Percentiles rank a stretch among this genome's conserved stretches.
Conservation (phyloP, 2,113 vertebrate genomes). For the Syngnathus typhle region DNA sequence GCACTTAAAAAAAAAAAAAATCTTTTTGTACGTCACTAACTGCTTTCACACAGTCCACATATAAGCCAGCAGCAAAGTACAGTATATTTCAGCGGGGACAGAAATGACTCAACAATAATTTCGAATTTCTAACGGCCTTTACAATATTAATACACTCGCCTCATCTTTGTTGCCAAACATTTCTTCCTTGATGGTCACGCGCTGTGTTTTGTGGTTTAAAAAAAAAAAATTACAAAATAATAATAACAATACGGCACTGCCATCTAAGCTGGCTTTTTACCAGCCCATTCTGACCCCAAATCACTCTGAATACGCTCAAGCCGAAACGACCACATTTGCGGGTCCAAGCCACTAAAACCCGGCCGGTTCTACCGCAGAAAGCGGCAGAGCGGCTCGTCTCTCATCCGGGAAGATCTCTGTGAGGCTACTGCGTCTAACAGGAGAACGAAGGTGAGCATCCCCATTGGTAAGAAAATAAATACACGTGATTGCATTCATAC, state of each 20-base stretch:
- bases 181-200: neutral
- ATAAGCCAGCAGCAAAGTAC: neutral
- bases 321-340: neutral
- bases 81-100: too few species aligned
- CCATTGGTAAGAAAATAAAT: slow-evolving; percentile 20
- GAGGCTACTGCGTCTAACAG: neutral
- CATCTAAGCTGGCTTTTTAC: neutral
- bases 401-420: neutral
- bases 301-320: neutral
- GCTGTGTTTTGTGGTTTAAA: neutral
- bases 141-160: too few species aligned
- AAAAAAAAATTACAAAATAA: neutral
- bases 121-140: too few species aligned
- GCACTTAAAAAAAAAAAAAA: neutral
- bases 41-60: neutral
- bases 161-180: too few species aligned
- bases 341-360: neutral
- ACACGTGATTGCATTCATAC: slow-evolving; percentile 30
- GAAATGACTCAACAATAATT: too few species aligned
- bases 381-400: neutral
- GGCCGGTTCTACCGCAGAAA: neutral
- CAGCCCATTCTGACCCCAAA: neutral
- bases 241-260: neutral
- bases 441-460: slow-evolving; percentile 14
- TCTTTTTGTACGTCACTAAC: neutral